Conservation (phyloP, 1,140 invertebrate genomes). For the Cephus cinctus region DNA sequence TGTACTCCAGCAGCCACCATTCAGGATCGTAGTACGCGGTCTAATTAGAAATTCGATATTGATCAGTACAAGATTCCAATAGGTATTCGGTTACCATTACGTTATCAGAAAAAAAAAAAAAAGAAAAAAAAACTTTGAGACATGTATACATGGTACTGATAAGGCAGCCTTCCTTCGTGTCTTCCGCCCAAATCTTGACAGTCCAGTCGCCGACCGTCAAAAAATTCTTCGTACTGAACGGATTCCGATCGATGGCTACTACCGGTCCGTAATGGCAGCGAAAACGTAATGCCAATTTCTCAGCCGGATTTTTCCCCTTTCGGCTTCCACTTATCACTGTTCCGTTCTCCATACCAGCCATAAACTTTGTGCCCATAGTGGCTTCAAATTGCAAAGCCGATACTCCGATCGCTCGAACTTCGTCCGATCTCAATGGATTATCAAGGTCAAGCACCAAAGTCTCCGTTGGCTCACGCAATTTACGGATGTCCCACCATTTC, state of each 20-base stretch:
- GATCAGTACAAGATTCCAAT: background rate
- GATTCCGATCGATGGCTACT: slow-evolving; percentile 78
- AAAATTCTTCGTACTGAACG: slow-evolving; percentile 83
- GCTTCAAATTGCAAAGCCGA: slow-evolving; percentile 83
- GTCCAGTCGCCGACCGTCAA: slow-evolving; percentile 87
- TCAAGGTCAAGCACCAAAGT: slow-evolving; percentile 76
- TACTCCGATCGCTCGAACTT: slow-evolving; percentile 71
- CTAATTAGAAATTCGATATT: slow-evolving; percentile 37
- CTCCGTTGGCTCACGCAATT: slow-evolving; percentile 76
- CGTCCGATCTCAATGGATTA: slow-evolving; percentile 61
- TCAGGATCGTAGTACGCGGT: slow-evolving; percentile 67
- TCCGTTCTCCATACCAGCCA: slow-evolving; percentile 53
- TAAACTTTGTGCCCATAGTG: slow-evolving; percentile 74
- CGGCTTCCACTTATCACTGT: slow-evolving; percentile 77
- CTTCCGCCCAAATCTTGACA: slow-evolving; percentile 85
- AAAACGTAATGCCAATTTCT: slow-evolving; percentile 73
- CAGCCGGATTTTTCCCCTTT: slow-evolving; percentile 67
- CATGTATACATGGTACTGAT: slow-evolving; percentile 65
- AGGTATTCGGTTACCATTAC: too few species aligned
- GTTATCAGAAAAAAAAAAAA: background rate
- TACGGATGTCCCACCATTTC: slow-evolving; percentile 77
- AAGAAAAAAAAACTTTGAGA: background rate
- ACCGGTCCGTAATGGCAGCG: slow-evolving; percentile 82
- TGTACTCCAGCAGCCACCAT: slow-evolving; percentile 87
- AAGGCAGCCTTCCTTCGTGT: slow-evolving; percentile 80